phyloP scores from a whole-genome alignment of 2,113 vertebrate genomes.

The Dromiciops gliroides region DNA sequence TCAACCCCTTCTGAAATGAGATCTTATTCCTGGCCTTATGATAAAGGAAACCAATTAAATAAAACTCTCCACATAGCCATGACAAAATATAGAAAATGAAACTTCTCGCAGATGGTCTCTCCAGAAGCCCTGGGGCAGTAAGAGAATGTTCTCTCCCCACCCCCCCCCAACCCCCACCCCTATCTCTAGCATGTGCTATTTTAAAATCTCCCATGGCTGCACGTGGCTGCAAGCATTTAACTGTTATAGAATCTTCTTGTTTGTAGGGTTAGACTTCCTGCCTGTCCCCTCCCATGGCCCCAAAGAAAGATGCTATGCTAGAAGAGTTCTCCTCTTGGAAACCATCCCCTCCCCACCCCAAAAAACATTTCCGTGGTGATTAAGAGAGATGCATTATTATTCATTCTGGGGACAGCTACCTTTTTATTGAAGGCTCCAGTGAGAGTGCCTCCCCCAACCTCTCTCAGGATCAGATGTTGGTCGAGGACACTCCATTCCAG shows the following conservation, averaged over 20 bases:
- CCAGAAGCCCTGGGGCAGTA: neutral
- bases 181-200: slow-evolving; percentile 47
- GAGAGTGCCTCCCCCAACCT: slow-evolving; percentile 67
- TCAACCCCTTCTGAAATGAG: slow-evolving; percentile 9
- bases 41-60: slow-evolving; percentile 40
- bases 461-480: slow-evolving; percentile 47
- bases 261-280: slow-evolving; percentile 28
- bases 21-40: slow-evolving; percentile 28
- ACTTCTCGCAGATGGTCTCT: neutral
- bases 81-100: neutral
- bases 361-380: slow-evolving; percentile 70
- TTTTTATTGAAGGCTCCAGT: slow-evolving; percentile 61
- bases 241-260: slow-evolving; percentile 27
- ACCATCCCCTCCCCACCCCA: slow-evolving; percentile 68
- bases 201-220: slow-evolving; percentile 62
- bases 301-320: slow-evolving; percentile 22
- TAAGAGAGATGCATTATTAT: slow-evolving; percentile 73
- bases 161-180: slow-evolving; percentile 39
- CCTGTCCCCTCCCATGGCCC: slow-evolving; percentile 61
- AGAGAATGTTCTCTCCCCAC: slow-evolving; percentile 42
- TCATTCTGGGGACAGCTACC: slow-evolving; percentile 67
- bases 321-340: slow-evolving; percentile 56
- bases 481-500: slow-evolving; percentile 72
- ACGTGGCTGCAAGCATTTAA: slow-evolving; percentile 60
- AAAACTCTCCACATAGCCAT: neutral